Conservation (phyloP, 2,113 vertebrate genomes). For the Upupa epops region DNA sequence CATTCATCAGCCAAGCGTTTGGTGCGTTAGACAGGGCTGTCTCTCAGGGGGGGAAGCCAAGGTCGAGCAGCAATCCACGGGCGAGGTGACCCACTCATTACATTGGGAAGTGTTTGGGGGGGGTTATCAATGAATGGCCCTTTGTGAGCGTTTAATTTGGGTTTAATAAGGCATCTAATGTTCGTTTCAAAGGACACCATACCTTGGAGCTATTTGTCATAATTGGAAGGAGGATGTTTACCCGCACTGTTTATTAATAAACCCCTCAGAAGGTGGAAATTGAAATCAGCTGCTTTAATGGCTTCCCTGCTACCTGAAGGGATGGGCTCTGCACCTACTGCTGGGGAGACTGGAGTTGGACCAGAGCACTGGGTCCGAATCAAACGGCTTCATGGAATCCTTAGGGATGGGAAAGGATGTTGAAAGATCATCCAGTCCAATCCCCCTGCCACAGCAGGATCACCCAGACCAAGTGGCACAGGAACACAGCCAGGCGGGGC, state of each 20-base stretch:
- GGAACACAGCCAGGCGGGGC: too few relatives aligned
- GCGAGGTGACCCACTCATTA: background rate
- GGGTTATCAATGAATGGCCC: background rate
- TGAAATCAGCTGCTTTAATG: slow-evolving; percentile 4
- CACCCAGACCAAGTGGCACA: too few relatives aligned
- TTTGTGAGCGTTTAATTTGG: background rate
- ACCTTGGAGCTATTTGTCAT: slow-evolving; percentile 40
- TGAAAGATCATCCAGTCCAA: too few relatives aligned
- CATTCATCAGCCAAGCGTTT: slow-evolving; percentile 2
- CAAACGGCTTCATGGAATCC: too few relatives aligned
- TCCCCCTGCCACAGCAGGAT: too few relatives aligned
- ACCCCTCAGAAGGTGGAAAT: slow-evolving; percentile 14
- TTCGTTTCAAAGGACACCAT: background rate
- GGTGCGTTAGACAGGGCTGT: background rate
- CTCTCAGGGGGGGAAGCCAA: background rate
- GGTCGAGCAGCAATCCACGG: background rate
- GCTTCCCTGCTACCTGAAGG: background rate
- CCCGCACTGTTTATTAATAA: slow-evolving; percentile 19
- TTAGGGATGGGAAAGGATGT: too few relatives aligned
- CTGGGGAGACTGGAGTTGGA: background rate
- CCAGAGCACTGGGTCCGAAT: rapidly evolving
- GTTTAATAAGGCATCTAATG: background rate
- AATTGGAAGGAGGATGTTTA: slow-evolving; percentile 52
- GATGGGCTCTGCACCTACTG: background rate
- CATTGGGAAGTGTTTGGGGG: background rate